Base-by-base conservation (phyloP, 2,888 invertebrate species). In the Euproctis similis region DNA sequence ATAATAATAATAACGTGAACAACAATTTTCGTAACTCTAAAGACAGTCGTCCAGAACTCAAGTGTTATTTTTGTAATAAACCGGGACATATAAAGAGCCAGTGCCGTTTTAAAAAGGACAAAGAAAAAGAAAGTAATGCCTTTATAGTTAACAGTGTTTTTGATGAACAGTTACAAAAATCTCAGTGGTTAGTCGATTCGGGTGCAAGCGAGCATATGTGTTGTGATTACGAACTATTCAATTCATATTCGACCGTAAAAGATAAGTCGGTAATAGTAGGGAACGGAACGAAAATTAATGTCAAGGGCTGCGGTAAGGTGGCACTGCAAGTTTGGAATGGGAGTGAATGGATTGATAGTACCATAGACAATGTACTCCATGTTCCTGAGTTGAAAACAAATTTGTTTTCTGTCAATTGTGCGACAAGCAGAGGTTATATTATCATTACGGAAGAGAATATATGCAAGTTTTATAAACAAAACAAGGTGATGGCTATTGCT, bases 331-430 rank as follows among this genome's bases (percentile, higher is more conserved):
- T 42, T 0, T 35, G 4, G 3, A 31, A 51, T 8, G 49, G 50
- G 2, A 26, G 1, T 4, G 38, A 43, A 28, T 55, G 46, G 44
- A 32, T 52, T 8, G 24, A 45, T 2, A 48, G 49, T 1, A 32
- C 36, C 19, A 41, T 48, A 29, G 39, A 50, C 11, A 45, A 49
- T 10, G 53, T 55, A 1, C 12, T 53, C 4, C 36, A 24, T 11
- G 48, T 55, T 13, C 48, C 47, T 0, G 41, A 43, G 14, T 26
- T 45, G 12, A 33, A 40, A 24, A 39, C 28, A 2, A 42, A 50
- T 12, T 22, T 50, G 4, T 46, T 50, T 4, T 44, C 50, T 3
- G 40, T 47, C 2, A 38, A 31, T n/a, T n/a, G 36, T 8, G 46
- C 14, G 11, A 24, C 24, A 8, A 9, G 9, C 9, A 20, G 20